Conservation (phyloP, 2,113 vertebrate genomes). For the Fulmarus glacialis region DNA sequence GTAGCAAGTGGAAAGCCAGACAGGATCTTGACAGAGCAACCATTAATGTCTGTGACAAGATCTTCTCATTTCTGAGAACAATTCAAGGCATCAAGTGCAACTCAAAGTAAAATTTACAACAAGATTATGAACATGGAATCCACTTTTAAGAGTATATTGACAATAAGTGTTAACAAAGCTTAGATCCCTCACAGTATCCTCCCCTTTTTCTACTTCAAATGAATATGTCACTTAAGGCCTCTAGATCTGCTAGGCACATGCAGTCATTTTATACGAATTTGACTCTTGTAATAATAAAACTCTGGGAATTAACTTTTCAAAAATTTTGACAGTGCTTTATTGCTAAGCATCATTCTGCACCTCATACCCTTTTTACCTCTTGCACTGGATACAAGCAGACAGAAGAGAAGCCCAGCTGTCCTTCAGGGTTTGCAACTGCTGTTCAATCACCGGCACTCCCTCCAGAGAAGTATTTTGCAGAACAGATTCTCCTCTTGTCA, state of each 20-base stretch:
- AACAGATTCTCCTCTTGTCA: constrained; percentile 92
- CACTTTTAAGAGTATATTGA: background rate
- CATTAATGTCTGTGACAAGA: background rate
- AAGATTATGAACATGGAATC: background rate
- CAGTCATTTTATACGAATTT: background rate
- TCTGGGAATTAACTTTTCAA: background rate
- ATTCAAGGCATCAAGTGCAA: background rate
- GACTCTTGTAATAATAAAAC: background rate
- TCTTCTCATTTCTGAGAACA: background rate
- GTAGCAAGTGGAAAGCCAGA: background rate
- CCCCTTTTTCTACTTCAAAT: background rate
- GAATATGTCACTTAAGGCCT: background rate
- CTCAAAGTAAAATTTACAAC: background rate
- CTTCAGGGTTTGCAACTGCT: constrained; percentile 89
- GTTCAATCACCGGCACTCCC: constrained; percentile 86
- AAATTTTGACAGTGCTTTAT: background rate
- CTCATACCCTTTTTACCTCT: constrained; percentile 82
- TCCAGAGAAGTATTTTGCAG: constrained; percentile 92
- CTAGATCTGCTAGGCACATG: background rate
- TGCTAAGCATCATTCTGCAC: background rate
- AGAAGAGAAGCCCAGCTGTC: constrained; percentile 90
- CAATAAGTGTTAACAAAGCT: background rate
- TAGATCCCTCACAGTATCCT: background rate
- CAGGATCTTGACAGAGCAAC: background rate
- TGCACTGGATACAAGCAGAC: constrained; percentile 90